These are phyloP conservation scores for Thymelicus acteon DNA, from an alignment of 2,888 invertebrate species.

Conservation along the genomic window DNA sequence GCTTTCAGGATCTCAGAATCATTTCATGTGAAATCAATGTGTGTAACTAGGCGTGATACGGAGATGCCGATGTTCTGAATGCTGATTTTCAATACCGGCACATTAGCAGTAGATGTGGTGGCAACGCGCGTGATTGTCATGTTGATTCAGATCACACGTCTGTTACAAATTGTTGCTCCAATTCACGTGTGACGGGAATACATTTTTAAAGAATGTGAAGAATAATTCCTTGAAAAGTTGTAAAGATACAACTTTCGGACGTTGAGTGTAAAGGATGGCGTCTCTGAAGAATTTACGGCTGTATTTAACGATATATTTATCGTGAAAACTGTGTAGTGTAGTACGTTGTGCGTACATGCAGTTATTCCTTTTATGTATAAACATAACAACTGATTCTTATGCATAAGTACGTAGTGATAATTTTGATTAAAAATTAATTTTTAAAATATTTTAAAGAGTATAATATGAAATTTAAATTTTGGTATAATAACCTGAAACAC, in stretches of 20 bases:
- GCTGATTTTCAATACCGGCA: slow-evolving; percentile 75
- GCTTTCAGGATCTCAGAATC: slow-evolving; percentile 41
- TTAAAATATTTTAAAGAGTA: too few species aligned
- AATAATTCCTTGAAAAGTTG: slow-evolving; percentile 19
- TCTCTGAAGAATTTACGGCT: not conserved
- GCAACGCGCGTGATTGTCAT: slow-evolving; percentile 77
- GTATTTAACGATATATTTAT: too few species aligned
- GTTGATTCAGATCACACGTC: slow-evolving; percentile 74
- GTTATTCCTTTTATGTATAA: too few species aligned
- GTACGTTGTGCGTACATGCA: too few species aligned
- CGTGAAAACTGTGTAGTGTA: too few species aligned
- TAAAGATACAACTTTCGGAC: not conserved
- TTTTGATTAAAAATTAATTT: too few species aligned
- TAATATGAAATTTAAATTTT: not conserved
- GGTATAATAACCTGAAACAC: not conserved
- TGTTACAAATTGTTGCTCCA: slow-evolving; percentile 78
- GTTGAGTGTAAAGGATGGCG: too few species aligned
- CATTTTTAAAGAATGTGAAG: slow-evolving; percentile 34
- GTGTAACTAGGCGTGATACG: slow-evolving; percentile 59
- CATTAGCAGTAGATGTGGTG: slow-evolving; percentile 73
- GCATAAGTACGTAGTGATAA: too few species aligned
- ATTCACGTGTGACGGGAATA: slow-evolving; percentile 73
- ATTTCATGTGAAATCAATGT: slow-evolving; percentile 61
- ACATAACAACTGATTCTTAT: too few species aligned
- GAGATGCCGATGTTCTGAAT: slow-evolving; percentile 59